Percentiles rank a stretch among this genome's conserved stretches.
phyloP scores from a whole-genome alignment of 2,797 vertebrate genomes.

The Phataginus tetradactyla region DNA sequence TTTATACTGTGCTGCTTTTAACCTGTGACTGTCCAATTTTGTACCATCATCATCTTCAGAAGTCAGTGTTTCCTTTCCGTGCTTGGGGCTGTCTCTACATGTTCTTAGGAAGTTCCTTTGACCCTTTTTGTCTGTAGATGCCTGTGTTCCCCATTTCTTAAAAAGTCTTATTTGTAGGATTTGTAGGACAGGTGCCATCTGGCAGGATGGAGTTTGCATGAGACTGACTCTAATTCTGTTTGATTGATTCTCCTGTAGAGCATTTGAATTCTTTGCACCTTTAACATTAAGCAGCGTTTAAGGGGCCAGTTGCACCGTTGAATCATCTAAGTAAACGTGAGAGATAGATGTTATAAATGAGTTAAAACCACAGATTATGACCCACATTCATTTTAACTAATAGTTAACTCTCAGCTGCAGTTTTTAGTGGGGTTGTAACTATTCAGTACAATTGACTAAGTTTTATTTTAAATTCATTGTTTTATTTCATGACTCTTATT shows the following conservation, averaged over 20 bases:
- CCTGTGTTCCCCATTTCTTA: not conserved
- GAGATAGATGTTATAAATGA: not conserved
- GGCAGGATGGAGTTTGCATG: not conserved
- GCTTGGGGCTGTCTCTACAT: rapidly evolving
- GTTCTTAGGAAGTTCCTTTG: not conserved
- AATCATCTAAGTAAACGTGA: not conserved
- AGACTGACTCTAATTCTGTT: not conserved
- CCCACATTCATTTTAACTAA: not conserved
- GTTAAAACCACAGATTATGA: not conserved
- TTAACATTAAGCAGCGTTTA: not conserved
- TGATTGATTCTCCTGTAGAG: not conserved
- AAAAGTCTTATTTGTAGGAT: not conserved
- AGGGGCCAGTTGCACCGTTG: not conserved
- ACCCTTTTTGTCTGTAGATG: not conserved
- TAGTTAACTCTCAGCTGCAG: not conserved
- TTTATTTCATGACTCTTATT: not conserved
- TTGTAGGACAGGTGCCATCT: not conserved
- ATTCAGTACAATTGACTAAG: not conserved
- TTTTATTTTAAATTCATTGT: slow-evolving; percentile 6
- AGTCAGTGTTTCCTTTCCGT: not conserved
- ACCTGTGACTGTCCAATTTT: not conserved
- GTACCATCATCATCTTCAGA: not conserved
- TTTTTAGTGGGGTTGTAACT: not conserved
- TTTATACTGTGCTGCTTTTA: not conserved
- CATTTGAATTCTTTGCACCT: not conserved